A percentile compares a stretch with the other conserved stretches of the same genome.
Conservation (phyloP, 2,797 vertebrate species). For the Crenuchus spilurus region DNA sequence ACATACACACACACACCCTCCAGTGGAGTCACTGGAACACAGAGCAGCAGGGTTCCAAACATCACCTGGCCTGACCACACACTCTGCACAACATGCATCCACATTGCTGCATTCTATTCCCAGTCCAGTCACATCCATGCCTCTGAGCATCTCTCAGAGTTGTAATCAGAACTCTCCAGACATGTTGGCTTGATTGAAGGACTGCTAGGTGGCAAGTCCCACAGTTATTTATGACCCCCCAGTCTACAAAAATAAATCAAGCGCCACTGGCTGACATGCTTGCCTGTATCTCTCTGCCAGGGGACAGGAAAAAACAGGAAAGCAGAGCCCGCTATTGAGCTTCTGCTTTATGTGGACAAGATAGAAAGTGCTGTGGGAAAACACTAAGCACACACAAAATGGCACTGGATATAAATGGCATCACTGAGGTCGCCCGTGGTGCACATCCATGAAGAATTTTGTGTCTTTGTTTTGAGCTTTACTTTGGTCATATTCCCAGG, state of each 20-base stretch:
- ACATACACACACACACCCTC: background rate
- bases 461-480: conserved; percentile 6
- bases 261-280: conserved; percentile 57
- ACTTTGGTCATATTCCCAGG: background rate
- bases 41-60: conserved; percentile 22
- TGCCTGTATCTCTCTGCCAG: conserved; percentile 53
- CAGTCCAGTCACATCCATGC: conserved; percentile 63
- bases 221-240: conserved; percentile 71
- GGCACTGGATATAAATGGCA: conserved; percentile 51
- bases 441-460: conserved; percentile 15
- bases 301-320: conserved; percentile 37
- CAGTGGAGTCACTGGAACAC: background rate
- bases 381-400: conserved; percentile 47
- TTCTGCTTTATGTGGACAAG: conserved; percentile 66
- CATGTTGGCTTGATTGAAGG: conserved; percentile 67
- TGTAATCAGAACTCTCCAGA: conserved; percentile 70
- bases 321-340: conserved; percentile 52
- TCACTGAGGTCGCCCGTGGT: conserved; percentile 39
- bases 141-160: conserved; percentile 63
- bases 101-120: conserved; percentile 42
- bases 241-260: conserved; percentile 73
- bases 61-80: conserved; percentile 11
- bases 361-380: conserved; percentile 57
- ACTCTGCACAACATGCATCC: conserved; percentile 47
- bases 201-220: conserved; percentile 64